These are phyloP conservation scores for Cataglyphis altisquamis DNA, from an alignment of 2,888 invertebrate species.

Conservation along the genomic window DNA sequence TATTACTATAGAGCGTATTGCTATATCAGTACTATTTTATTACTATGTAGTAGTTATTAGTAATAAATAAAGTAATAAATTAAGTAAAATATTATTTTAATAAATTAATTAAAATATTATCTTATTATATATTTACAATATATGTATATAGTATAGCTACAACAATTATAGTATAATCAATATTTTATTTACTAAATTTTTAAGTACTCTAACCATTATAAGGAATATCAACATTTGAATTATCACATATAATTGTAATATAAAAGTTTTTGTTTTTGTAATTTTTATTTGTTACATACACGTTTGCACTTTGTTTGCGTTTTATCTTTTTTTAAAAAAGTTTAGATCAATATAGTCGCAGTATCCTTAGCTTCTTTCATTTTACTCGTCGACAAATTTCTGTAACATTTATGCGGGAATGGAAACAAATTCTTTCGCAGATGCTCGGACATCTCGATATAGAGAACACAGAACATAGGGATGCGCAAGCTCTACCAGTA, in stretches of 20 bases:
- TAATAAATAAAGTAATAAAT: too few relatives aligned
- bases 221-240: not conserved
- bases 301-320: not conserved
- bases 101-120: too few relatives aligned
- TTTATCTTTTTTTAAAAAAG: not conserved
- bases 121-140: too few relatives aligned
- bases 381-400: constrained; percentile 2
- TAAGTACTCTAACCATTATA: not conserved
- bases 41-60: too few relatives aligned
- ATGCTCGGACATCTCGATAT: not conserved
- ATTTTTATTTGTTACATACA: not conserved
- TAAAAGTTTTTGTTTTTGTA: not conserved
- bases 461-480: not conserved
- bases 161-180: not conserved
- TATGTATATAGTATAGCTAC: too few relatives aligned
- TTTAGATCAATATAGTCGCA: not conserved
- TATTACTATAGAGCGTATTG: not conserved
- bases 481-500: constrained; percentile 16
- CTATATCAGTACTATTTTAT: not conserved
- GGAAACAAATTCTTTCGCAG: constrained; percentile 13
- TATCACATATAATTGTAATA: not conserved
- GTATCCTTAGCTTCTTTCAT: not conserved
- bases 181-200: not conserved
- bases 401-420: not conserved
- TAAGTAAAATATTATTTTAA: too few relatives aligned